Percentiles rank a stretch among this genome's conserved stretches.
These are phyloP conservation scores for Brotula barbata DNA, from an alignment of 2,797 vertebrate genomes.

Conservation along the genomic window DNA sequence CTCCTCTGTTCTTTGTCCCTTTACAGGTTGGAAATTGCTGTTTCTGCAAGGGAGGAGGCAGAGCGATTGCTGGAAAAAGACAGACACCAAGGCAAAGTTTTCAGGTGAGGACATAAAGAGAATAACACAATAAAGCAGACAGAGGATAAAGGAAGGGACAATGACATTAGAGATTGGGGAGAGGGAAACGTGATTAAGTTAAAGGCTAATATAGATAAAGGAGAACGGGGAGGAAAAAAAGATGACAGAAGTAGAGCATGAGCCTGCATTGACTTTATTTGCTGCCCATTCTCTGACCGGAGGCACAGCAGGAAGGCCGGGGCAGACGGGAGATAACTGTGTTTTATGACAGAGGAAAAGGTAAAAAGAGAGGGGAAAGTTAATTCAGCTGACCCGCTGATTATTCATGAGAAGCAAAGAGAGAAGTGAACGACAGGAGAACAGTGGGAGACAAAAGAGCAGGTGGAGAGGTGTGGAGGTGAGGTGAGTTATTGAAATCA, in stretches of 20 bases:
- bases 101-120: slow-evolving; percentile 77
- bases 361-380: slow-evolving; percentile 36
- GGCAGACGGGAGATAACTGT: slow-evolving; percentile 71
- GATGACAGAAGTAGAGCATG: slow-evolving; percentile 22
- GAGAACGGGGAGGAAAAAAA: slow-evolving; percentile 23
- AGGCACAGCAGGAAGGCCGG: slow-evolving; percentile 63
- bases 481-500: slow-evolving; percentile 41
- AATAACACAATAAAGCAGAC: slow-evolving; percentile 13
- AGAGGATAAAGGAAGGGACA: slow-evolving; percentile 5
- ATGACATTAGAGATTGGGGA: not conserved
- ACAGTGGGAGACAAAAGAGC: slow-evolving; percentile 30
- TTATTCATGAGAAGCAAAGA: slow-evolving; percentile 46
- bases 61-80: slow-evolving; percentile 74
- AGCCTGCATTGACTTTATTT: slow-evolving; percentile 36
- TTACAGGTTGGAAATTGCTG: slow-evolving; percentile 61
- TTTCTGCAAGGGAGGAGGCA: slow-evolving; percentile 62
- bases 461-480: slow-evolving; percentile 32
- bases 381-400: slow-evolving; percentile 48
- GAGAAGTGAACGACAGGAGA: slow-evolving; percentile 24
- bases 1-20: slow-evolving; percentile 8
- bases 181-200: not conserved
- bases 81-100: slow-evolving; percentile 62
- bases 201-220: slow-evolving; percentile 8
- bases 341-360: slow-evolving; percentile 47
- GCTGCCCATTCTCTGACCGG: slow-evolving; percentile 42